These are phyloP conservation scores for Manduca sexta DNA, from an alignment of 1,140 invertebrate species.

Conservation along the genomic window DNA sequence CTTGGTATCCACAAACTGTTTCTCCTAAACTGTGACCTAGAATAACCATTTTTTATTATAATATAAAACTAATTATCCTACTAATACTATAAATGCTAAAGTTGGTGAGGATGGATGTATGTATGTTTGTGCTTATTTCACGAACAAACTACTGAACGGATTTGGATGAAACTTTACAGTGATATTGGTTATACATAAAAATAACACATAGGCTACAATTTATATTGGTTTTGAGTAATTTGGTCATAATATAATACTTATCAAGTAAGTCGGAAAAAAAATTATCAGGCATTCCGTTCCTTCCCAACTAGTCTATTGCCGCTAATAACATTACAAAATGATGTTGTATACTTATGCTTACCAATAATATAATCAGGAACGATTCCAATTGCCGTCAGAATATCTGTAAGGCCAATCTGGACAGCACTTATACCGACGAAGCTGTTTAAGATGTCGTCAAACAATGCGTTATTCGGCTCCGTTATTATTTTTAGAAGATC, in stretches of 20 bases:
- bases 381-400: conserved; percentile 78
- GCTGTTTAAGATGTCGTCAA: conserved; percentile 81
- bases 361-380: conserved; percentile 54
- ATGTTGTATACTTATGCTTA: background rate
- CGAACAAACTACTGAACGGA: too few species aligned
- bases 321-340: background rate
- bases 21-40: conserved; percentile 23
- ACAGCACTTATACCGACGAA: conserved; percentile 88
- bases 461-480: conserved; percentile 75
- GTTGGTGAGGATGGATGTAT: too few species aligned
- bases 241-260: too few species aligned
- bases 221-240: too few species aligned
- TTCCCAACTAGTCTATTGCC: background rate
- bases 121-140: too few species aligned
- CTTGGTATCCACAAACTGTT: conserved; percentile 19
- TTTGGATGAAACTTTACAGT: too few species aligned
- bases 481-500: conserved; percentile 82
- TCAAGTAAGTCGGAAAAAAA: too few species aligned
- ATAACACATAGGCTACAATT: too few species aligned
- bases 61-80: too few species aligned
- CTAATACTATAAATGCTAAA: too few species aligned
- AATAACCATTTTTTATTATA: conserved; percentile 3
- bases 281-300: too few species aligned
- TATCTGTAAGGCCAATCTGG: conserved; percentile 84
- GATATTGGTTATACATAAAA: too few species aligned